These are phyloP conservation scores for Nipponia nippon DNA, from an alignment of 2,113 vertebrate genomes.

Conservation along the genomic window DNA sequence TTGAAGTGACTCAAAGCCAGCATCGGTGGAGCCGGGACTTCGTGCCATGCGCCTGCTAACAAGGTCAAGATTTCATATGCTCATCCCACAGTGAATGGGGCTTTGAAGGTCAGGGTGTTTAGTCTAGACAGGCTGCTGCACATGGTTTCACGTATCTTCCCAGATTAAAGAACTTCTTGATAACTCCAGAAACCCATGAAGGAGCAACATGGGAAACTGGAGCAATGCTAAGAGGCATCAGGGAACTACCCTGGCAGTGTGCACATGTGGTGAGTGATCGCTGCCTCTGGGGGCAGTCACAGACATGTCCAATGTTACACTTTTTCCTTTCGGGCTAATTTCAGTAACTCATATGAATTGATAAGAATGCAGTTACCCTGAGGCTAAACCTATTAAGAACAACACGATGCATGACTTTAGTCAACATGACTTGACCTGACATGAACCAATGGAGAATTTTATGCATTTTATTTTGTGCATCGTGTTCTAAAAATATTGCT, in stretches of 20 bases:
- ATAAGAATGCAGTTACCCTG: neutral
- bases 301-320: fast-evolving
- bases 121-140: neutral
- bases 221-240: neutral
- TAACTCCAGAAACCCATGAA: neutral
- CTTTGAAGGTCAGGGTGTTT: neutral
- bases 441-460: neutral
- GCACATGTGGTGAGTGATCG: neutral
- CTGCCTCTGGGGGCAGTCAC: neutral
- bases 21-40: fast-evolving
- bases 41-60: fast-evolving
- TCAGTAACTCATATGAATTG: neutral
- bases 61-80: neutral
- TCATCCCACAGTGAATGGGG: fast-evolving
- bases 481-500: neutral
- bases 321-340: neutral
- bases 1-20: neutral
- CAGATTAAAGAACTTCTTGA: neutral
- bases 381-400: neutral
- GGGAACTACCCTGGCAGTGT: neutral
- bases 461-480: neutral
- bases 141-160: fast-evolving
- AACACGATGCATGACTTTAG: neutral
- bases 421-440: neutral
- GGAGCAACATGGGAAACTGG: neutral